These are phyloP conservation scores for Erpornis zantholeuca DNA, from an alignment of 2,113 vertebrate species.

Conservation along the genomic window DNA sequence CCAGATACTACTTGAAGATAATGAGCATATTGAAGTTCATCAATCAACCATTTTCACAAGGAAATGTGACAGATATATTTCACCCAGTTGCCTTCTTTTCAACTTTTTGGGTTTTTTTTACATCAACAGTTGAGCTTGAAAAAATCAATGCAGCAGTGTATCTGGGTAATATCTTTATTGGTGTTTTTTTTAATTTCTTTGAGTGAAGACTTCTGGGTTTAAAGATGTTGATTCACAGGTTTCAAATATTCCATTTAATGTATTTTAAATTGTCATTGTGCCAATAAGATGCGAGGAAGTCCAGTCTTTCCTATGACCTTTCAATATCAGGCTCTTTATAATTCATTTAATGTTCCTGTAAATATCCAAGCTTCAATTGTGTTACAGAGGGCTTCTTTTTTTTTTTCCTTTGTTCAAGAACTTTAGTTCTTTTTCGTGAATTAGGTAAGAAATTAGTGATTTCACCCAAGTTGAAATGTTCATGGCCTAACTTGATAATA, in stretches of 20 bases:
- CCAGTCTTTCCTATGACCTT: background rate
- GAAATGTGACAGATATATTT: background rate
- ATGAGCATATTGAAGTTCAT: background rate
- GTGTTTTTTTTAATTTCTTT: fast-evolving
- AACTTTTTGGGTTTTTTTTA: background rate
- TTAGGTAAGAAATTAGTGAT: background rate
- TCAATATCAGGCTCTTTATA: background rate
- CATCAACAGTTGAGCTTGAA: background rate
- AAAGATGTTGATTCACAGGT: background rate
- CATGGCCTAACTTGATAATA: background rate
- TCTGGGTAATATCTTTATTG: background rate
- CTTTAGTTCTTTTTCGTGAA: background rate
- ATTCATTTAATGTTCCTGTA: background rate
- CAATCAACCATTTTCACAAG: background rate
- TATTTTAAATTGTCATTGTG: background rate
- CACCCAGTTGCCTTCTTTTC: background rate
- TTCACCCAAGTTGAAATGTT: background rate
- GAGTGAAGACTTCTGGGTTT: background rate
- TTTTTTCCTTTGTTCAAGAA: background rate
- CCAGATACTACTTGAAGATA: background rate
- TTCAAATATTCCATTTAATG: background rate
- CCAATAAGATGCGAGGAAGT: background rate
- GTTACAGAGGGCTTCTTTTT: background rate
- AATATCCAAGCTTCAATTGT: background rate
- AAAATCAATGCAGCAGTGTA: background rate